Percentiles rank a stretch among this genome's conserved stretches.
These are phyloP conservation scores for Pentalonia nigronervosa DNA, from an alignment of 1,140 invertebrate species.

Conservation along the genomic window DNA sequence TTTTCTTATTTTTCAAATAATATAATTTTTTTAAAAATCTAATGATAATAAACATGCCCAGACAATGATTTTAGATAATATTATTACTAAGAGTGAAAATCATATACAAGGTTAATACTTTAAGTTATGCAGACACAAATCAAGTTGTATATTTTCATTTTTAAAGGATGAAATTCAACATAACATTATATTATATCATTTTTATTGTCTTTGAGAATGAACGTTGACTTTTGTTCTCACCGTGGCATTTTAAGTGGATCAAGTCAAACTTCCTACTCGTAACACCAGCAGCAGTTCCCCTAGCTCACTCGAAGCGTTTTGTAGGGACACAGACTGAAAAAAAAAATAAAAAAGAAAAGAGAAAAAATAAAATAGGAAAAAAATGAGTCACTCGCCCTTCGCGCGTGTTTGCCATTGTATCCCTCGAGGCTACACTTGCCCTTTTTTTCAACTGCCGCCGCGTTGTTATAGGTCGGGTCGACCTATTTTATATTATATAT, in stretches of 20 bases:
- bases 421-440: slow-evolving; percentile 51
- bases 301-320: slow-evolving; percentile 37
- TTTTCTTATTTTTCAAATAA: too few relatives aligned
- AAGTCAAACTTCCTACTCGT: slow-evolving; percentile 38
- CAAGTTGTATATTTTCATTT: not conserved
- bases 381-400: slow-evolving; percentile 55
- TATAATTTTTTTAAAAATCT: too few relatives aligned
- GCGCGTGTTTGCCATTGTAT: slow-evolving; percentile 46
- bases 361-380: slow-evolving; percentile 34
- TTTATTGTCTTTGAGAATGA: slow-evolving; percentile 14
- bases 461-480: slow-evolving; percentile 7
- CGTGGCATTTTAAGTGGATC: slow-evolving; percentile 38
- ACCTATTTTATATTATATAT: not conserved
- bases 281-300: not conserved
- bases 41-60: too few relatives aligned
- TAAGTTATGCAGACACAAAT: not conserved
- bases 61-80: too few relatives aligned
- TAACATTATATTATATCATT: not conserved
- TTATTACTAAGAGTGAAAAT: not conserved
- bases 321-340: slow-evolving; percentile 5
- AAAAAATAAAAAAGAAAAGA: slow-evolving; percentile 19
- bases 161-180: not conserved
- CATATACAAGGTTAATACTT: not conserved
- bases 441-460: slow-evolving; percentile 14
- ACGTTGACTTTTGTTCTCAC: slow-evolving; percentile 50